Conservation (phyloP, 2,113 vertebrate species). For the Phalacrocorax carbo region DNA sequence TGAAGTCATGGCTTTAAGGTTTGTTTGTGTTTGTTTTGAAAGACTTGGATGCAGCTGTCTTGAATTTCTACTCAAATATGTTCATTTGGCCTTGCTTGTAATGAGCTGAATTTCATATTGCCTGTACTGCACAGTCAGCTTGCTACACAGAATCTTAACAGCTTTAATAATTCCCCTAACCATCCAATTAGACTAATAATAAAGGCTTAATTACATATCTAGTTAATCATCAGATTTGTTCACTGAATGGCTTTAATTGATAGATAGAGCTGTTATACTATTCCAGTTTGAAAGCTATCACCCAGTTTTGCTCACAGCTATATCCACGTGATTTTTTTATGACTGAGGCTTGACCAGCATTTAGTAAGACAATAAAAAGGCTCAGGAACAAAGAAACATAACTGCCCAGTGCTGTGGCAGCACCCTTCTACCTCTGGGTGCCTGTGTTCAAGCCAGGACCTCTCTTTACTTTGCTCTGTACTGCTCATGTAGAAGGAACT, state of each 20-base stretch:
- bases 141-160: slow-evolving; percentile 63
- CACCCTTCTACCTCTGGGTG: background rate
- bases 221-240: slow-evolving; percentile 65
- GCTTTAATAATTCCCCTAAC: slow-evolving; percentile 72
- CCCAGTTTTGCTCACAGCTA: slow-evolving; percentile 36
- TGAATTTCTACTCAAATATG: slow-evolving; percentile 33
- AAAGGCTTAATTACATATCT: slow-evolving; percentile 73
- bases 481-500: background rate
- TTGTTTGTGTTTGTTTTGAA: slow-evolving; percentile 58
- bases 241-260: slow-evolving; percentile 62
- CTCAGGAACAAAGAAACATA: background rate
- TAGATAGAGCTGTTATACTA: slow-evolving; percentile 56
- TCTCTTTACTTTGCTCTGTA: background rate
- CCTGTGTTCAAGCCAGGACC: background rate
- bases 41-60: slow-evolving; percentile 43
- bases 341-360: background rate
- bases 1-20: slow-evolving; percentile 3
- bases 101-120: slow-evolving; percentile 63
- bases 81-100: slow-evolving; percentile 59
- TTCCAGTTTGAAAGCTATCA: slow-evolving; percentile 32
- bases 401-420: background rate
- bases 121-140: slow-evolving; percentile 51
- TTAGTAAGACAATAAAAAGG: slow-evolving; percentile 13
- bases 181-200: slow-evolving; percentile 71
- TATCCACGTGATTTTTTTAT: slow-evolving; percentile 26